A percentile compares a stretch with the other conserved stretches of the same genome.
These are phyloP conservation scores for Stegostoma tigrinum DNA, from an alignment of 2,113 vertebrate genomes.

Conservation along the genomic window DNA sequence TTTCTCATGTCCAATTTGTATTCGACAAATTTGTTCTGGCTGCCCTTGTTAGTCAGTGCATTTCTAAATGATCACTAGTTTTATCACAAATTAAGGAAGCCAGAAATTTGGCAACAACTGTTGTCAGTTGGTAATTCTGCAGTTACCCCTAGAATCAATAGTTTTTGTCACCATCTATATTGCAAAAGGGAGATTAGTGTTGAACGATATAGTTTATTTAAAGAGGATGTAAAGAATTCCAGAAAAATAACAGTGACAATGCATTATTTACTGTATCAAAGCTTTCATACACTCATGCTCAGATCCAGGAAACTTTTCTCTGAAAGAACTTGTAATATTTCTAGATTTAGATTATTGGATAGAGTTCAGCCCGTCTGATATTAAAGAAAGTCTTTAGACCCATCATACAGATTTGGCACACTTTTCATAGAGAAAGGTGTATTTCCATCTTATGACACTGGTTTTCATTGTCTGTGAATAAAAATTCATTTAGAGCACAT, in stretches of 20 bases:
- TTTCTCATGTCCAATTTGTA: neutral
- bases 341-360: neutral
- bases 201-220: neutral
- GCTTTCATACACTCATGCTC: neutral
- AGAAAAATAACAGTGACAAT: neutral
- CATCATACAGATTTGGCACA: neutral
- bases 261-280: neutral
- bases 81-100: neutral
- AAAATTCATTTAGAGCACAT: neutral
- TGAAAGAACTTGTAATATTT: neutral
- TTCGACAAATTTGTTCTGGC: neutral
- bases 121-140: neutral
- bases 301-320: neutral
- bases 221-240: neutral
- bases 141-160: neutral
- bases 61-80: neutral
- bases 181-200: neutral
- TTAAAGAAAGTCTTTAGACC: neutral
- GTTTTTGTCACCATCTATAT: neutral
- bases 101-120: neutral
- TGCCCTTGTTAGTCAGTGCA: neutral
- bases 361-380: neutral
- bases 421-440: neutral
- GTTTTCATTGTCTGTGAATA: neutral
- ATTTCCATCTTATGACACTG: neutral